phyloP scores from a whole-genome alignment of 2,888 invertebrate genomes.

The Drosophila longiperda region DNA sequence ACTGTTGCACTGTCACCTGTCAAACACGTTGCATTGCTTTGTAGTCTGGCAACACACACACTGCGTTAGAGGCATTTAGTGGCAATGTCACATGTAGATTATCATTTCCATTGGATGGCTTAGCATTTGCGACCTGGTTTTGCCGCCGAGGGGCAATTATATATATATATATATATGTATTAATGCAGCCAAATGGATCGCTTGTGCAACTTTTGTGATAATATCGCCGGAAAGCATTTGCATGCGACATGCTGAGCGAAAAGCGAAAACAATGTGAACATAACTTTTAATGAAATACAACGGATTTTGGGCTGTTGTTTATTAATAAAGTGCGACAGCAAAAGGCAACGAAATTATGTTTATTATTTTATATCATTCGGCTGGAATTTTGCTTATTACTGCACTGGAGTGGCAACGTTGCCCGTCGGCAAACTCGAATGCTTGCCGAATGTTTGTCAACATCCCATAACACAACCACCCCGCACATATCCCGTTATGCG shows the following conservation, averaged over 20 bases:
- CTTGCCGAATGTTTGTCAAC: constrained; percentile 71
- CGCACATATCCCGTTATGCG: neutral
- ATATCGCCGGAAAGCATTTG: constrained; percentile 62
- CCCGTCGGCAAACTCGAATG: constrained; percentile 63
- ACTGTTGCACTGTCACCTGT: constrained; percentile 60
- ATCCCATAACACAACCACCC: constrained; percentile 9
- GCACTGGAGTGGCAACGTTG: constrained; percentile 48
- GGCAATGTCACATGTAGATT: constrained; percentile 27
- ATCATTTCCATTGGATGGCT: constrained; percentile 54
- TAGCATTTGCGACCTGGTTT: constrained; percentile 13
- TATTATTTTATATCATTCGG: constrained; percentile 70
- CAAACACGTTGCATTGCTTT: constrained; percentile 64
- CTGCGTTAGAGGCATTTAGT: constrained; percentile 18
- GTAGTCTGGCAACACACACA: constrained; percentile 17
- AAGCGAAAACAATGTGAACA: constrained; percentile 46
- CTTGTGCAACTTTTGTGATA: constrained; percentile 22
- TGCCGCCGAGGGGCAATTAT: constrained; percentile 32
- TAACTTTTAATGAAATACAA: constrained; percentile 79
- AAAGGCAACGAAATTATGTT: constrained; percentile 71
- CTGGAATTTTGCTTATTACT: constrained; percentile 67
- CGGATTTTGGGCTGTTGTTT: constrained; percentile 65
- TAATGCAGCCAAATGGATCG: constrained; percentile 36
- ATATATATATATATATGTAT: neutral
- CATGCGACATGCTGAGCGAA: constrained; percentile 10
- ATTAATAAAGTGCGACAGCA: constrained; percentile 68